These are phyloP conservation scores for Paedocypris sp. DNA, from an alignment of 2,113 vertebrate species.

Conservation along the genomic window DNA sequence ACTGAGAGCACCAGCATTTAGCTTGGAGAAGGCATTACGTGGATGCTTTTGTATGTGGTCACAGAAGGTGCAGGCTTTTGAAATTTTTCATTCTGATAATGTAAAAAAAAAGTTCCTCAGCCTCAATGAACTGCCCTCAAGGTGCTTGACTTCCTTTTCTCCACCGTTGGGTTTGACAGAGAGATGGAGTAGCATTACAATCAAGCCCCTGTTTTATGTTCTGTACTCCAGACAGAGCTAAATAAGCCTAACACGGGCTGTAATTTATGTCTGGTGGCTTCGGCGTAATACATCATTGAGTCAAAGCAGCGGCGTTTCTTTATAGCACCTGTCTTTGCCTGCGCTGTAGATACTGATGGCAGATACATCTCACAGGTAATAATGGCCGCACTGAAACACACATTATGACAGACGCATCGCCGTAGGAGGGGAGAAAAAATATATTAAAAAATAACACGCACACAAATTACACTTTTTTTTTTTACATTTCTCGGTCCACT, in stretches of 20 bases:
- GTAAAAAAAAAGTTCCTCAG: background rate
- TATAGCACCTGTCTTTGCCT: slow-evolving; percentile 52
- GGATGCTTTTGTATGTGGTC: no score
- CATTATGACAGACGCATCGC: slow-evolving; percentile 46
- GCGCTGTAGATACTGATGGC: slow-evolving; percentile 49
- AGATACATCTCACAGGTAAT: slow-evolving; percentile 55
- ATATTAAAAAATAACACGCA: slow-evolving; percentile 44
- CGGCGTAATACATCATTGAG: slow-evolving; percentile 51
- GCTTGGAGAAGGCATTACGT: no score
- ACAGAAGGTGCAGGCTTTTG: no score
- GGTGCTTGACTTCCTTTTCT: slow-evolving; percentile 1
- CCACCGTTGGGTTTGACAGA: slow-evolving; percentile 28
- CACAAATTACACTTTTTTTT: slow-evolving; percentile 41
- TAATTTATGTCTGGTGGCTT: slow-evolving; percentile 50
- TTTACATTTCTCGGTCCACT: background rate
- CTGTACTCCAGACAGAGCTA: slow-evolving; percentile 46
- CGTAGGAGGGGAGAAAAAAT: slow-evolving; percentile 26
- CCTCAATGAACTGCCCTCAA: background rate
- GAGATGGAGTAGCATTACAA: slow-evolving; percentile 30
- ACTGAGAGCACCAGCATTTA: slow-evolving; percentile 6
- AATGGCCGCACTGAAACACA: slow-evolving; percentile 46
- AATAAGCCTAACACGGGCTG: slow-evolving; percentile 46
- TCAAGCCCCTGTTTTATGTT: slow-evolving; percentile 40
- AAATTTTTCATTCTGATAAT: no score
- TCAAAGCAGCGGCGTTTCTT: slow-evolving; percentile 51